These are phyloP conservation scores for Xiphophorus maculatus DNA, from an alignment of 2,113 vertebrate species.

Conservation along the genomic window DNA sequence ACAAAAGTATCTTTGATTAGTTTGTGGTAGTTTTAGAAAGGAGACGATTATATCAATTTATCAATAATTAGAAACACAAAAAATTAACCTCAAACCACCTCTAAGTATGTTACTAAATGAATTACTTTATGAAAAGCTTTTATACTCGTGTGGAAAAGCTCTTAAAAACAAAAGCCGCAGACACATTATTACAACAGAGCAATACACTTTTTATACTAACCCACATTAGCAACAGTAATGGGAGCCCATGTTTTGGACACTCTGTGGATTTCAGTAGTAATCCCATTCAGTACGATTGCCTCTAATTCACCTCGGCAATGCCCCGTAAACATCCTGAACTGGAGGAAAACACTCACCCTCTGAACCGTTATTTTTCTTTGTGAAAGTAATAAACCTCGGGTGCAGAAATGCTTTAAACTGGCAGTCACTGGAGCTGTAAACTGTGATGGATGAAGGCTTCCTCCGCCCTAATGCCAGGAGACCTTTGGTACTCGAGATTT, in stretches of 20 bases:
- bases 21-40: too few species aligned
- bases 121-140: background rate
- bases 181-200: background rate
- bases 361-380: slow-evolving; percentile 20
- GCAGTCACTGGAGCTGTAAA: slow-evolving; percentile 25
- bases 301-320: background rate
- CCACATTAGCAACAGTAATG: background rate
- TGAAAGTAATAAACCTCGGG: background rate
- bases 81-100: background rate
- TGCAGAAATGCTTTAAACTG: slow-evolving; percentile 10
- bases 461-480: slow-evolving; percentile 13
- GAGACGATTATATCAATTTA: too few species aligned
- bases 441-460: slow-evolving; percentile 59
- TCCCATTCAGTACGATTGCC: slow-evolving; percentile 12
- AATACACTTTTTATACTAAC: background rate
- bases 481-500: slow-evolving; percentile 29
- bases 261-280: slow-evolving; percentile 4
- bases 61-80: too few species aligned
- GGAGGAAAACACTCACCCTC: slow-evolving; percentile 7
- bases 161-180: background rate
- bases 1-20: too few species aligned
- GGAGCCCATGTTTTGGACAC: slow-evolving; percentile 6
- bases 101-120: background rate
- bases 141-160: background rate
- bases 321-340: background rate